Percentiles rank a stretch among this genome's conserved stretches.
These are phyloP conservation scores for Cacajao melanocephalus DNA, from an alignment of 2,797 vertebrate species.

Conservation along the genomic window DNA sequence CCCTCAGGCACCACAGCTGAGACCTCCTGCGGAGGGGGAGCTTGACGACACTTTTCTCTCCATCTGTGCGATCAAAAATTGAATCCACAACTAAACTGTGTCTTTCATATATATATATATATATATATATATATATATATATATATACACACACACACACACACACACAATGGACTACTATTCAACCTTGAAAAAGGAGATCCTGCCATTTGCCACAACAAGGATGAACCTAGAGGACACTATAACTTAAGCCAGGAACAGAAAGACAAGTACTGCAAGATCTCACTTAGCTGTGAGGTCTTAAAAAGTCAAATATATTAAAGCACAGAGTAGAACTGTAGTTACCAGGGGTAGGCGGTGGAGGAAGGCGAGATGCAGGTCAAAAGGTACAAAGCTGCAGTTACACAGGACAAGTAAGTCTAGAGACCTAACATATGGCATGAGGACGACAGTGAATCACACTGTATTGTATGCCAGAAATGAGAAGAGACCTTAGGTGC, in stretches of 20 bases:
- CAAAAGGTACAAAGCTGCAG: neutral
- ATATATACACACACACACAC: no score
- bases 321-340: neutral
- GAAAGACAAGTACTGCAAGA: neutral
- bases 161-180: neutral
- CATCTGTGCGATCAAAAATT: neutral
- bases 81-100: neutral
- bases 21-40: neutral
- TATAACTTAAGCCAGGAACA: neutral
- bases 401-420: neutral
- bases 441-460: neutral
- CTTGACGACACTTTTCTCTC: neutral
- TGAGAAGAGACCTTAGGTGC: no score
- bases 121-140: no score
- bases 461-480: no score
- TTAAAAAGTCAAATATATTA: neutral
- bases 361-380: neutral
- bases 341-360: accelerated
- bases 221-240: neutral
- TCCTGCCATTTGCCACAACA: neutral
- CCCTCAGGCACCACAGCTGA: neutral
- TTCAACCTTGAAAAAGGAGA: neutral
- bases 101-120: neutral
- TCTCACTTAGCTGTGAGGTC: neutral
- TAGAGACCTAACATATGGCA: neutral